phyloP scores from a whole-genome alignment of 2,888 invertebrate genomes.

The Arge pagana region DNA sequence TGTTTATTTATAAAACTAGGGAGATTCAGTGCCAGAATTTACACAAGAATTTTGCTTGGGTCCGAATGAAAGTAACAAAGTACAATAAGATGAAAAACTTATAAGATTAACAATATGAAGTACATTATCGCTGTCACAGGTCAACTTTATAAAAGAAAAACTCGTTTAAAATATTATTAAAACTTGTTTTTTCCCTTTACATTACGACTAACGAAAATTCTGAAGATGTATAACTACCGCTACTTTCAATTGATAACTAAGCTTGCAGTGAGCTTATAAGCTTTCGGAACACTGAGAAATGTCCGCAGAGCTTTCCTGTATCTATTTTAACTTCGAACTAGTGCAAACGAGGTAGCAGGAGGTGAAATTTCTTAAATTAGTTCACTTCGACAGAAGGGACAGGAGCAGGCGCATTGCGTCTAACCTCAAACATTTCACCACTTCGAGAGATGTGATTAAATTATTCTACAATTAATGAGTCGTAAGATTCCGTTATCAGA shows the following conservation, averaged over 20 bases:
- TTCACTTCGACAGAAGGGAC: conserved; percentile 33
- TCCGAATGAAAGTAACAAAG: conserved; percentile 12
- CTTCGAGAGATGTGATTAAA: neutral
- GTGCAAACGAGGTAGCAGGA: conserved; percentile 48
- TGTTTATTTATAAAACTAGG: conserved; percentile 49
- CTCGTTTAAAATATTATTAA: no score
- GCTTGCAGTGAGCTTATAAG: conserved; percentile 15
- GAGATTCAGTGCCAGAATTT: conserved; percentile 11
- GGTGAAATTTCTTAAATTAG: conserved; percentile 55
- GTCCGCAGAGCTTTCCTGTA: conserved; percentile 50
- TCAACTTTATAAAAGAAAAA: no score
- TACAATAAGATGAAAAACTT: conserved; percentile 1
- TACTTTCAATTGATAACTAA: no score
- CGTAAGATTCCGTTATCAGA: no score
- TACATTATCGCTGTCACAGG: no score
- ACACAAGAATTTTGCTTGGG: no score
- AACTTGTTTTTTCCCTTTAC: neutral
- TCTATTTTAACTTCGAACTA: conserved; percentile 56
- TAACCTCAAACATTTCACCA: conserved; percentile 11
- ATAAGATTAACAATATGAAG: no score
- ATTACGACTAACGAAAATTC: conserved; percentile 14
- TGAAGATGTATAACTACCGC: no score
- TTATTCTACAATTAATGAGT: neutral
- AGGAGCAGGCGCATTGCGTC: conserved; percentile 23
- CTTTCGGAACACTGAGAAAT: conserved; percentile 22